Evolutionary conservation across 2,113 vertebrate genomes (phyloP).

Genomic region (Melanocharis versteri): DNA sequence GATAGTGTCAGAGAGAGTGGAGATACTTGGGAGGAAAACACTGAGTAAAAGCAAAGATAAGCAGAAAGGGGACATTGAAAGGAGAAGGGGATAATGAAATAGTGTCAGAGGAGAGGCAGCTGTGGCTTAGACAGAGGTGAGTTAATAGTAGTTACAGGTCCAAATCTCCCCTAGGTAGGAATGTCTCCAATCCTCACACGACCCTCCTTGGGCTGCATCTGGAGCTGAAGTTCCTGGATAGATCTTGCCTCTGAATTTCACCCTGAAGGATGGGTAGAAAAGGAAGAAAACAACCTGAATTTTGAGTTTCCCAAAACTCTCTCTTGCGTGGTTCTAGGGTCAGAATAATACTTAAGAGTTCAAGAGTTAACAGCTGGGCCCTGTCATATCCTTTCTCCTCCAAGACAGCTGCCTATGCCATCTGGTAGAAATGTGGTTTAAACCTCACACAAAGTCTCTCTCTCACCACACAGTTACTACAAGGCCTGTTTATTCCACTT

Average conservation of each 20-base stretch:
- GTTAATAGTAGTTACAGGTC: neutral
- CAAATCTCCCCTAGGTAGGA: neutral
- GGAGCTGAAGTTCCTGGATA: neutral
- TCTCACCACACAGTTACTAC: neutral
- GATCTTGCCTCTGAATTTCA: neutral
- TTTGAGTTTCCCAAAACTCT: neutral
- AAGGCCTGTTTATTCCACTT: neutral
- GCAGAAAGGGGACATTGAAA: neutral
- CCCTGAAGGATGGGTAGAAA: neutral
- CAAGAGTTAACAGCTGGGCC: neutral
- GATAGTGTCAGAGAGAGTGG: neutral
- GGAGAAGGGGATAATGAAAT: neutral
- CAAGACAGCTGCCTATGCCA: neutral
- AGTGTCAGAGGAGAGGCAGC: neutral
- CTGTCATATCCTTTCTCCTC: neutral
- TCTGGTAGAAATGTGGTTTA: constrained; percentile 7
- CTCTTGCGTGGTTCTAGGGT: neutral
- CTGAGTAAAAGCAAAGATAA: neutral
- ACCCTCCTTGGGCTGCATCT: neutral
- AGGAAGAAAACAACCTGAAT: neutral
- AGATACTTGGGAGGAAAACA: neutral
- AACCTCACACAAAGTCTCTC: constrained; percentile 22
- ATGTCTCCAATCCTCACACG: neutral
- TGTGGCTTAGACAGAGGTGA: neutral
- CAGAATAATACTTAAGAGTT: neutral